These are phyloP conservation scores for Perdita meconis DNA, from an alignment of 2,888 invertebrate species.

Conservation along the genomic window DNA sequence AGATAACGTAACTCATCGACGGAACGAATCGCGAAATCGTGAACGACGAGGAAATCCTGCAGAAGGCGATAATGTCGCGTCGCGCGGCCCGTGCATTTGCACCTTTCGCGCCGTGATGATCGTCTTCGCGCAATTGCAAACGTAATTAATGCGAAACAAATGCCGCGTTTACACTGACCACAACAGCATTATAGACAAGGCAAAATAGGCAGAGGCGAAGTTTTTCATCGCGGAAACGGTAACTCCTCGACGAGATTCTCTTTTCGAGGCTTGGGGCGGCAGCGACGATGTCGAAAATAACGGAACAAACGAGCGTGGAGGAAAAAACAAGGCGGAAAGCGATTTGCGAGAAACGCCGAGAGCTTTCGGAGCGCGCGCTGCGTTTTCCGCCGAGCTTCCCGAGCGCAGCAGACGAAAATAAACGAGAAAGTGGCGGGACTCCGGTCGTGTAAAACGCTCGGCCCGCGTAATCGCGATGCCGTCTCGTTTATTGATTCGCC, in stretches of 20 bases:
- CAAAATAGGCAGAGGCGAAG: too few species aligned
- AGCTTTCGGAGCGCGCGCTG: constrained; percentile 23
- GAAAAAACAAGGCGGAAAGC: constrained; percentile 23
- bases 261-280: background rate
- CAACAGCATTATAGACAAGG: too few species aligned
- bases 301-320: background rate
- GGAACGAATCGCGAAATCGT: constrained; percentile 36
- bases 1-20: constrained; percentile 27
- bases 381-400: constrained; percentile 50
- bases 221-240: background rate
- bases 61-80: constrained; percentile 18
- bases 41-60: constrained; percentile 19
- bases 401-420: constrained; percentile 42
- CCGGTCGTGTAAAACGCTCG: constrained; percentile 45
- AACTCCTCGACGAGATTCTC: background rate
- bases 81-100: background rate
- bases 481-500: constrained; percentile 70
- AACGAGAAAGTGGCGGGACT: constrained; percentile 45
- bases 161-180: background rate
- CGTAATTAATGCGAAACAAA: constrained; percentile 16
- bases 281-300: background rate
- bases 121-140: constrained; percentile 5
- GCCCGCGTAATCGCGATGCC: constrained; percentile 54
- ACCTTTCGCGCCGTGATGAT: background rate
- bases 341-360: constrained; percentile 1